Base-by-base conservation (phyloP, 92 coral and sea anemone genomes). In the Siderastrea siderea region DNA sequence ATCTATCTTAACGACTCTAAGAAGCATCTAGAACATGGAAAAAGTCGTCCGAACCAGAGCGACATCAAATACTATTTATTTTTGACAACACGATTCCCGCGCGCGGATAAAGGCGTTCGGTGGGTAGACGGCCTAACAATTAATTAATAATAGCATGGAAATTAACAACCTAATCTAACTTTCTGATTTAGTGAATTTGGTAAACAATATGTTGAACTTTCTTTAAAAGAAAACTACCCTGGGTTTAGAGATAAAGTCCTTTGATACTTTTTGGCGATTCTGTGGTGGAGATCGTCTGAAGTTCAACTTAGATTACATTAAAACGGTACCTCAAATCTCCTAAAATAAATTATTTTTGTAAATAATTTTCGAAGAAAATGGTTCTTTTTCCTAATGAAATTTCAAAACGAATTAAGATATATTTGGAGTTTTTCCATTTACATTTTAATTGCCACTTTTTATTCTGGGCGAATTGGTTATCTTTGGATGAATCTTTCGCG, bases 121-220 rank as follows among this genome's bases (percentile, higher is more conserved):
- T 71, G 78, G 46, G 73, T 26, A 91, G 92, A 75, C 89, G 75
- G 87, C 71, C 85, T 69, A 71, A 52, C 84, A 69, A 73, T 91
- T 82, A 91, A 87, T 91, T 87, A 91, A 87, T 77, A 50, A 91
- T 87, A 70, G 72, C 72, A 53, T 82, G 73, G 81, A 72, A 87
- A 82, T 87, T 82, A 81, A 81, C 84, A 87, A 86, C 84, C 78
- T 89, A 43, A 67, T 47, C 87, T 85, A 61, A 67, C 86, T 80
- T 86, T 75, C 82, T 90, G 91, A 90, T 86, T 90, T 90, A 86
- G 69, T 77, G 84, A 67, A 80, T 86, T 74, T 9, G 8, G 70
- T 68, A 81, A 90, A 81, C 93, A 90, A 66, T 46, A n/a, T 9
- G n/a, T 52, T 57, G 11, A 12, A 47, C 15, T 19, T 69, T 68